phyloP scores from a whole-genome alignment of 2,797 vertebrate genomes.

The Dicrostonyx torquatus region DNA sequence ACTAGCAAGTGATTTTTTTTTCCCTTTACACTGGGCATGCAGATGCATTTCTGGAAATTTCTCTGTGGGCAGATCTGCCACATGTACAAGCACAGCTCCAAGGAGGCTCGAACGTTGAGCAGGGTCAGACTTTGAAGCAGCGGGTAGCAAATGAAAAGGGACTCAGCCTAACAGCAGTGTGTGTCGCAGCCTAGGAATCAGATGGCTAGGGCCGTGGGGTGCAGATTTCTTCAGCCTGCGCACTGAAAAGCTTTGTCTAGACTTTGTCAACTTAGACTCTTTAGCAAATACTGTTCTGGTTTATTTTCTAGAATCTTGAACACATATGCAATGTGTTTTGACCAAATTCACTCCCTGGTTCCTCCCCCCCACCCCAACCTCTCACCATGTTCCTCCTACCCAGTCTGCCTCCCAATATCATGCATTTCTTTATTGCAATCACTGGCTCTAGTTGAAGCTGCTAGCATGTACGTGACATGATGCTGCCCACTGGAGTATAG shows the following conservation, averaged over 20 bases:
- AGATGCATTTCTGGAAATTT: conserved; percentile 25
- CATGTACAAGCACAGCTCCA: background rate
- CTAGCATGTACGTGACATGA: background rate
- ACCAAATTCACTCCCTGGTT: no score
- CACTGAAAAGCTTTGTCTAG: background rate
- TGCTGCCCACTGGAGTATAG: background rate
- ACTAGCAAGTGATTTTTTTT: background rate
- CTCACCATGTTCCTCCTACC: background rate
- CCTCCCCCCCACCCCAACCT: background rate
- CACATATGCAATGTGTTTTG: background rate
- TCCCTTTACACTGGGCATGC: background rate
- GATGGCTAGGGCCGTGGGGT: background rate
- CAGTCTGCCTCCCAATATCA: background rate
- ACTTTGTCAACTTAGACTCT: background rate
- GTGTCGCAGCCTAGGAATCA: background rate
- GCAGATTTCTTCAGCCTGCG: background rate
- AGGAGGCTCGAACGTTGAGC: background rate
- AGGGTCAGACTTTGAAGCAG: background rate
- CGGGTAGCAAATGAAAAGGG: background rate
- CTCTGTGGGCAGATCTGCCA: background rate
- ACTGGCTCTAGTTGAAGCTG: background rate
- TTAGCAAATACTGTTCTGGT: background rate
- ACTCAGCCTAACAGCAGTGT: background rate
- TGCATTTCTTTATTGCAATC: background rate
- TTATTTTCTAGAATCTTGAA: background rate